These are phyloP conservation scores for Fopius arisanus DNA, from an alignment of 1,140 invertebrate species.

Conservation along the genomic window DNA sequence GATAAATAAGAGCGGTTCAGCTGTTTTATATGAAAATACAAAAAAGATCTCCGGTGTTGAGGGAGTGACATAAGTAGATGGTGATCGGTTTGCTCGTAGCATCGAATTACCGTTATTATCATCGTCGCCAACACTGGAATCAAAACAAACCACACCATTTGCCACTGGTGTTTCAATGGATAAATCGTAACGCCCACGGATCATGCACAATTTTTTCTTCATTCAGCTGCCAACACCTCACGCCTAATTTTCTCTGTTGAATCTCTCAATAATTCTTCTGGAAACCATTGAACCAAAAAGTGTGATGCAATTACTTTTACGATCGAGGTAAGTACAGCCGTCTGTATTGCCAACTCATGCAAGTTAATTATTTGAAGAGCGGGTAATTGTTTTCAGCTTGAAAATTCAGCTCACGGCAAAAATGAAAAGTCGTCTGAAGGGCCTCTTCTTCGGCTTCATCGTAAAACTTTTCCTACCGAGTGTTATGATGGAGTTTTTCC, in stretches of 20 bases:
- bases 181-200: background rate
- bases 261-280: background rate
- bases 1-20: background rate
- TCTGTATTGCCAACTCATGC: background rate
- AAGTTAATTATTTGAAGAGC: background rate
- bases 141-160: slow-evolving; percentile 16
- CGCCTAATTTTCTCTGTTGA: no score
- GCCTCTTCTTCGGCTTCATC: background rate
- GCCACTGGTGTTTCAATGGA: slow-evolving; percentile 23
- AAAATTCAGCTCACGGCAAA: no score
- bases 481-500: slow-evolving; percentile 2
- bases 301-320: slow-evolving; percentile 62
- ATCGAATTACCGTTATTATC: slow-evolving; percentile 30
- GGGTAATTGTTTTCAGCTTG: background rate
- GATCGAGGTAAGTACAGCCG: slow-evolving; percentile 47
- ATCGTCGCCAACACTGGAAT: background rate
- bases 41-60: background rate
- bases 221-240: background rate
- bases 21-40: background rate
- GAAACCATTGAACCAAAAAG: slow-evolving; percentile 47
- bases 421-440: background rate
- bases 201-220: background rate
- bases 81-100: background rate
- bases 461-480: background rate
- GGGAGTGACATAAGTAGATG: background rate